Percentiles rank a stretch among this genome's conserved stretches.
These are phyloP conservation scores for Amblyraja radiata DNA, from an alignment of 2,797 vertebrate species.

Conservation along the genomic window DNA sequence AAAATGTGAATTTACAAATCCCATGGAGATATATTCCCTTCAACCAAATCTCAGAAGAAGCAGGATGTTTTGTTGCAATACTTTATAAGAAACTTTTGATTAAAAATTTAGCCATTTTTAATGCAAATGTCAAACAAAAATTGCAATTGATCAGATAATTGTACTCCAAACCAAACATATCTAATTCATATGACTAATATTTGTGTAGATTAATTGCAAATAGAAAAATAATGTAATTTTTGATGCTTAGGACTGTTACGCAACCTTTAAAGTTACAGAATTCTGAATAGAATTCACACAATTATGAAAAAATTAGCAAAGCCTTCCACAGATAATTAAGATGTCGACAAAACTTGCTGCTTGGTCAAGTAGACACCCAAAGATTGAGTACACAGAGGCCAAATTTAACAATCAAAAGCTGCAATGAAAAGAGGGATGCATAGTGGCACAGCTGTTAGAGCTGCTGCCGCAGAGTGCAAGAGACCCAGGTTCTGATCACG, in stretches of 20 bases:
- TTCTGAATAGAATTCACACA: no score
- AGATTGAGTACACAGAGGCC: neutral
- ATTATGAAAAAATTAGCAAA: no score
- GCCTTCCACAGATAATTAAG: neutral
- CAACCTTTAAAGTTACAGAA: no score
- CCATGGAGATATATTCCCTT: neutral
- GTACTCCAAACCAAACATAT: no score
- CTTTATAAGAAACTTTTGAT: neutral
- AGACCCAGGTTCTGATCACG: no score
- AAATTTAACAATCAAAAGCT: neutral
- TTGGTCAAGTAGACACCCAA: neutral
- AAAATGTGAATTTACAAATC: neutral
- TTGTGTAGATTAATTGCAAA: no score
- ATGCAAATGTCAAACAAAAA: neutral
- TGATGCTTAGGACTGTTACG: no score
- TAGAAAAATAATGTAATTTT: no score
- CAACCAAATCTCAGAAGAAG: neutral
- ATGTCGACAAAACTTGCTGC: neutral
- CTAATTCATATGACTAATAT: no score
- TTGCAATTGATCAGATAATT: neutral
- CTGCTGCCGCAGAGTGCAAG: no score
- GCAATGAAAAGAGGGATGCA: neutral
- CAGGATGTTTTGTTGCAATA: neutral
- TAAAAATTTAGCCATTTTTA: neutral
- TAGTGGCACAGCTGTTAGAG: no score